Percentiles rank a stretch among this genome's conserved stretches.
Evolutionary conservation across 92 coral and sea anemone genomes (phyloP).

Genomic region (Bergia sp.): DNA sequence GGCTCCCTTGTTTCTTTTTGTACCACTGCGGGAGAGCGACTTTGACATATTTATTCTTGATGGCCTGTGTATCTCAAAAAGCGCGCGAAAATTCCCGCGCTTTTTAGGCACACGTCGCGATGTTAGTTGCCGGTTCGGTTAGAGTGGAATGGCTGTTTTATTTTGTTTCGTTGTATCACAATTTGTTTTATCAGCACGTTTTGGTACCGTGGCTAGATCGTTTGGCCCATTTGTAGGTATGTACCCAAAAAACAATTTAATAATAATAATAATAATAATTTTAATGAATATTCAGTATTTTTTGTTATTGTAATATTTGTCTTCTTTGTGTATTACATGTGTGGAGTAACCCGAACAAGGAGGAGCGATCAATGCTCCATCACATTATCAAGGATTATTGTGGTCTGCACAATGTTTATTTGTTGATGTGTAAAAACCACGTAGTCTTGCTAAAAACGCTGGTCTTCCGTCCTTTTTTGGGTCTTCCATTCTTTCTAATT

Average conservation of each 20-base stretch:
- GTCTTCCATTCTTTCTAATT: conserved; percentile 13
- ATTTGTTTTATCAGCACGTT: no score
- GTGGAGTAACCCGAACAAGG: background rate
- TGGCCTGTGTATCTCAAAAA: no score
- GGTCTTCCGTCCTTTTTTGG: conserved; percentile 14
- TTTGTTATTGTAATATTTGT: background rate
- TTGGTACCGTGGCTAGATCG: background rate
- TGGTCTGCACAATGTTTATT: background rate
- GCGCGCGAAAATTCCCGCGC: no score
- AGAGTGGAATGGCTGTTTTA: no score
- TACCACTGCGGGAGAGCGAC: no score
- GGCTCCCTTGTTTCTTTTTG: no score
- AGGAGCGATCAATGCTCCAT: background rate
- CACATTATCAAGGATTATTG: background rate
- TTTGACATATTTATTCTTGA: no score
- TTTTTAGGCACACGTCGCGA: no score
- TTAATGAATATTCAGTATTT: background rate
- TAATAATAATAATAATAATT: no score
- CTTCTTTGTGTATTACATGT: background rate
- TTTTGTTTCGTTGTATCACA: no score
- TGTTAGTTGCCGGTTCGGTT: no score
- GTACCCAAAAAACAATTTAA: no score
- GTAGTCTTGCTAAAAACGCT: conserved; percentile 4
- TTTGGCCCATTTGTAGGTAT: background rate
- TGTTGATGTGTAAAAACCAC: conserved; percentile 9